These are phyloP conservation scores for Nomada ruficornis DNA, from an alignment of 2,888 invertebrate genomes.

Conservation along the genomic window DNA sequence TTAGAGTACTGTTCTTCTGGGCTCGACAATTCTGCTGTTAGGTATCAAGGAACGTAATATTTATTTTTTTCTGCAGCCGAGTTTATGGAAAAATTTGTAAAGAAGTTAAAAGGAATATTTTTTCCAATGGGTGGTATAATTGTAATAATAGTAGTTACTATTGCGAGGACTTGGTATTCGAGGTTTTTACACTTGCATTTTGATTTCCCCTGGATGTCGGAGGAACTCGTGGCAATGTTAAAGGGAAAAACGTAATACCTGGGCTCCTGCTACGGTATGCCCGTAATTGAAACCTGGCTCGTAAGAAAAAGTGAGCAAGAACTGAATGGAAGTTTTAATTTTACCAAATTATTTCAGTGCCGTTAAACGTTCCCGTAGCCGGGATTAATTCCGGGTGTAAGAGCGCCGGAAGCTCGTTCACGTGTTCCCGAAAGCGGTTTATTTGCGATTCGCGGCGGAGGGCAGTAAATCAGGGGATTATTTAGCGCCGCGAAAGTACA, in stretches of 20 bases:
- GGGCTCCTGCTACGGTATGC: neutral
- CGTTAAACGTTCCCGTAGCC: conserved; percentile 16
- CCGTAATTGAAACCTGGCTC: neutral
- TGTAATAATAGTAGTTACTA: no score
- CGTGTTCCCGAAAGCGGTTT: conserved; percentile 15
- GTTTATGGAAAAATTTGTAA: no score
- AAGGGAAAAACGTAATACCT: neutral
- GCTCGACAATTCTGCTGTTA: no score
- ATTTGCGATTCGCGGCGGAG: conserved; percentile 28
- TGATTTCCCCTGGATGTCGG: neutral
- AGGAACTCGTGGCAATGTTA: neutral
- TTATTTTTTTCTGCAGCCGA: no score
- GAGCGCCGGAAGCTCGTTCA: conserved; percentile 8
- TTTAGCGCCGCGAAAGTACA: conserved; percentile 21
- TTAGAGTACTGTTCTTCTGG: no score
- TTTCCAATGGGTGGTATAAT: no score
- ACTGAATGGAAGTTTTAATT: neutral
- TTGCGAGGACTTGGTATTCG: no score
- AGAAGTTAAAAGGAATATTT: no score
- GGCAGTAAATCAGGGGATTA: conserved; percentile 40
- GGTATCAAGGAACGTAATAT: no score
- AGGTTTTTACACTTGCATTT: no score
- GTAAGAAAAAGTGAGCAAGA: neutral
- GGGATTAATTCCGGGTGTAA: conserved; percentile 24
- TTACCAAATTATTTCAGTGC: conserved; percentile 7